Percentiles rank a stretch among this genome's conserved stretches.
Evolutionary conservation across 1,140 invertebrate species (phyloP).

Genomic region (Neodiprion lecontei): DNA sequence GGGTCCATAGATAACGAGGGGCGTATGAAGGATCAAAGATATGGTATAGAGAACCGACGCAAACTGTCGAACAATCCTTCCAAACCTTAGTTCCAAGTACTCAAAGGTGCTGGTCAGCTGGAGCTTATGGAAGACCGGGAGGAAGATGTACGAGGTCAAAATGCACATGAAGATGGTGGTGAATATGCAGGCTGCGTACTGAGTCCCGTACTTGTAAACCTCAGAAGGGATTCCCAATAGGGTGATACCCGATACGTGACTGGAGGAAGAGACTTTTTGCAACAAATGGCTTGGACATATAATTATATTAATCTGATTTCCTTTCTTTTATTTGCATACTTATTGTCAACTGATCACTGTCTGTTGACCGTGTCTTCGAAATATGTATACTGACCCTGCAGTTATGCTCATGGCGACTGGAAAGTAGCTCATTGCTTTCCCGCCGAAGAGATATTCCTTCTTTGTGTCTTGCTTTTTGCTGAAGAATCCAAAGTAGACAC

Average conservation of each 20-base stretch:
- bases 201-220: slow-evolving; percentile 76
- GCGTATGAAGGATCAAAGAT: slow-evolving; percentile 62
- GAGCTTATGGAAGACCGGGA: slow-evolving; percentile 80
- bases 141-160: slow-evolving; percentile 67
- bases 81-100: slow-evolving; percentile 76
- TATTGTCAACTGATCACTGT: no score
- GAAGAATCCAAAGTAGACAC: slow-evolving; percentile 82
- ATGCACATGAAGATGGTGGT: slow-evolving; percentile 68
- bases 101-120: slow-evolving; percentile 79
- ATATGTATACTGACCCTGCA: slow-evolving; percentile 67
- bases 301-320: no score
- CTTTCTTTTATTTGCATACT: no score
- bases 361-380: no score
- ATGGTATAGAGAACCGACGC: slow-evolving; percentile 73
- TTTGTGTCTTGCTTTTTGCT: slow-evolving; percentile 78
- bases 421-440: slow-evolving; percentile 80
- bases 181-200: slow-evolving; percentile 70
- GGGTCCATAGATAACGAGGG: slow-evolving; percentile 70
- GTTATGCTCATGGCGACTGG: slow-evolving; percentile 82
- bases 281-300: no score
- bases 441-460: slow-evolving; percentile 81
- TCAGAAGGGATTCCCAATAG: slow-evolving; percentile 81
- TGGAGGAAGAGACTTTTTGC: slow-evolving; percentile 41
- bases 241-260: slow-evolving; percentile 83
- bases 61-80: slow-evolving; percentile 65